A percentile compares a stretch with the other conserved stretches of the same genome.
These are phyloP conservation scores for Apolygus lucorum DNA, from an alignment of 1,140 invertebrate genomes.

Conservation along the genomic window DNA sequence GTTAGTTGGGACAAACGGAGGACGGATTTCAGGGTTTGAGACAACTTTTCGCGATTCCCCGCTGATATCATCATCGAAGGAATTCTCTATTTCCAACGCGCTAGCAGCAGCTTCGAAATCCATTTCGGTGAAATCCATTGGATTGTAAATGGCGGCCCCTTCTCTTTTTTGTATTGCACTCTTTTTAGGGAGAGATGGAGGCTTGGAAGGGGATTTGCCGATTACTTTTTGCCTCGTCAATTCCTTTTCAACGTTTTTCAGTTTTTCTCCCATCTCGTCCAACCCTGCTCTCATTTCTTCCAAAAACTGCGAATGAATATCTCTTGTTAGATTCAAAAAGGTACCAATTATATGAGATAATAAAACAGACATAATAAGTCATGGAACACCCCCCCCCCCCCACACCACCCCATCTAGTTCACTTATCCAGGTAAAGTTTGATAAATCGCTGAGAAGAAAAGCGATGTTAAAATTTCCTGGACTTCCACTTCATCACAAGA, in stretches of 20 bases:
- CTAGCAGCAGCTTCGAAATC: neutral
- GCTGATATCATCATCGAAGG: neutral
- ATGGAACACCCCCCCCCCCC: no score
- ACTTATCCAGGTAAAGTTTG: no score
- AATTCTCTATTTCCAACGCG: neutral
- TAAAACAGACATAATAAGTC: no score
- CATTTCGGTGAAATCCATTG: slow-evolving; percentile 3
- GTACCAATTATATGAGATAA: neutral
- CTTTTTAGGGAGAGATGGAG: neutral
- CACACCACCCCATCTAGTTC: no score
- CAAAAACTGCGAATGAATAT: neutral
- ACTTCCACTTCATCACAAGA: neutral
- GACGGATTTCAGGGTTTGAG: neutral
- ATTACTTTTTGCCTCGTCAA: neutral
- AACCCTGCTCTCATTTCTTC: slow-evolving; percentile 2
- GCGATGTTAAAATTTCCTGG: neutral
- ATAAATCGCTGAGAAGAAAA: no score
- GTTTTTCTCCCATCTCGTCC: neutral
- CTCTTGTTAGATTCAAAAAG: neutral
- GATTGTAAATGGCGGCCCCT: neutral
- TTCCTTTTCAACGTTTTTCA: slow-evolving; percentile 8
- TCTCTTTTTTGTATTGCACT: neutral
- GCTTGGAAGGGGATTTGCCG: neutral
- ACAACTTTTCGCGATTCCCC: neutral
- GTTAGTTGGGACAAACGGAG: neutral